These are phyloP conservation scores for Rhinopomastus cyanomelas DNA, from an alignment of 2,113 vertebrate species.

Conservation along the genomic window DNA sequence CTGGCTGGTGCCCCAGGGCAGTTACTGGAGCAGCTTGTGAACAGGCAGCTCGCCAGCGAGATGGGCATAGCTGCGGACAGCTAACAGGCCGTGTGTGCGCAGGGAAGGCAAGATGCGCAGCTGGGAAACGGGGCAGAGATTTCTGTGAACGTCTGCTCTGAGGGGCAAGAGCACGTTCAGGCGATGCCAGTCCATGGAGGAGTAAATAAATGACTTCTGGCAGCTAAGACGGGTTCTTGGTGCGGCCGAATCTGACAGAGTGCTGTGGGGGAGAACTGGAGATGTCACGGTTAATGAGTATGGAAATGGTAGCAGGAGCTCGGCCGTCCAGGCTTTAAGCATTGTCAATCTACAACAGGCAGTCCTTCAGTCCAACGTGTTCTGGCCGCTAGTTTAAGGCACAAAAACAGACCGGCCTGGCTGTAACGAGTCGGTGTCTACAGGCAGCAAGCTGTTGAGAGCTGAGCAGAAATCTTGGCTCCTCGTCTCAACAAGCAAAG, in stretches of 20 bases:
- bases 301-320: slow-evolving; percentile 56
- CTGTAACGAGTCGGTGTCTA: slow-evolving; percentile 32
- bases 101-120: slow-evolving; percentile 51
- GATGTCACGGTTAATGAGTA: slow-evolving; percentile 50
- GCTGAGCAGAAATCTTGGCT: slow-evolving; percentile 51
- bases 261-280: slow-evolving; percentile 53
- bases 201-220: slow-evolving; percentile 53
- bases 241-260: slow-evolving; percentile 46
- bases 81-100: neutral
- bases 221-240: slow-evolving; percentile 52
- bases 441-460: slow-evolving; percentile 43
- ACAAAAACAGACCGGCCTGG: slow-evolving; percentile 51
- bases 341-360: slow-evolving; percentile 51
- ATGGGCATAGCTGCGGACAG: slow-evolving; percentile 27
- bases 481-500: slow-evolving; percentile 27
- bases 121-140: slow-evolving; percentile 48
- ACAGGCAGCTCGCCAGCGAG: slow-evolving; percentile 10
- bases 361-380: slow-evolving; percentile 25
- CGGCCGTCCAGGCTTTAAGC: slow-evolving; percentile 53
- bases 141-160: slow-evolving; percentile 47
- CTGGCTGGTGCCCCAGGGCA: slow-evolving; percentile 35
- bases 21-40: slow-evolving; percentile 17
- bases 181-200: slow-evolving; percentile 17
- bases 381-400: slow-evolving; percentile 53
- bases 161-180: slow-evolving; percentile 17